A percentile compares a stretch with the other conserved stretches of the same genome.
Evolutionary conservation across 1,140 invertebrate genomes (phyloP).

Genomic region (Portunus trituberculatus): DNA sequence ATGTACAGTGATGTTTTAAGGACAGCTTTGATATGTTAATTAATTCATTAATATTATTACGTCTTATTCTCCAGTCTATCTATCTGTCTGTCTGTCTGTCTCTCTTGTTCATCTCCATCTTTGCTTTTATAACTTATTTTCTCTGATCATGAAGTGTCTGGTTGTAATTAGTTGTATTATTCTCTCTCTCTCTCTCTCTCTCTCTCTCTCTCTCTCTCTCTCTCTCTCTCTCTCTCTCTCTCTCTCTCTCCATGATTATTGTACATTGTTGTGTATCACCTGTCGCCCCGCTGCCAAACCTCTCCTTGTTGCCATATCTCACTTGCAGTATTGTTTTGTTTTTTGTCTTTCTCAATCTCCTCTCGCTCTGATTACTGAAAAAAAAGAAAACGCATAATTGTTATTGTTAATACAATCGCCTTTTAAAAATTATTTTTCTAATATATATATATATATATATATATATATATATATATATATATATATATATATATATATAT

Average conservation of each 20-base stretch:
- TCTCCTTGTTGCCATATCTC: not conserved
- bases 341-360: not conserved
- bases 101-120: not conserved
- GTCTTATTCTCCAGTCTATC: not conserved
- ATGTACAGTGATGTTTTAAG: not conserved
- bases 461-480: constrained; percentile 38
- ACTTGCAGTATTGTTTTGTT: not conserved
- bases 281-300: not conserved
- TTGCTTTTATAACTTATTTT: not conserved
- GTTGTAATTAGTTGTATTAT: too few relatives aligned
- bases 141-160: not conserved
- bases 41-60: not conserved
- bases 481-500: constrained; percentile 48
- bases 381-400: too few relatives aligned
- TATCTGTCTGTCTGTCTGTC: not conserved
- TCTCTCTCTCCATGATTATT: too few relatives aligned
- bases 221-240: too few relatives aligned
- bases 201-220: too few relatives aligned
- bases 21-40: constrained; percentile 12
- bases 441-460: constrained; percentile 21
- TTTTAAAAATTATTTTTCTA: not conserved
- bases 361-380: not conserved
- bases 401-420: too few relatives aligned
- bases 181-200: too few relatives aligned
- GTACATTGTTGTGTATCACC: too few relatives aligned